These are phyloP conservation scores for Euzetes globulus DNA, from an alignment of 2,888 invertebrate species.

Conservation along the genomic window DNA sequence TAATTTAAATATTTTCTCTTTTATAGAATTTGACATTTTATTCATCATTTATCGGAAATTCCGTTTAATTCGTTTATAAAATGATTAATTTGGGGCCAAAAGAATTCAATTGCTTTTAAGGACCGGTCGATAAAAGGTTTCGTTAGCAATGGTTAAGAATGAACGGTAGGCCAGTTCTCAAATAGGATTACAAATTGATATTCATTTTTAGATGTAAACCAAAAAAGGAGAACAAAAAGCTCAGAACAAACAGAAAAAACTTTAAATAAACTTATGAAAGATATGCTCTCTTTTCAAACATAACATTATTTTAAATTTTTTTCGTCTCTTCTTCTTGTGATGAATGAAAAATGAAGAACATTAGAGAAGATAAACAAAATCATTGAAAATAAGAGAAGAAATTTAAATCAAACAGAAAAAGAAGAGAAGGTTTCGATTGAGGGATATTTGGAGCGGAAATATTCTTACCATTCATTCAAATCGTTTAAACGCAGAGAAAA, in stretches of 20 bases:
- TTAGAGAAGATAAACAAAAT: not conserved
- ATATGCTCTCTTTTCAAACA: not conserved
- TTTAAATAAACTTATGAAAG: not conserved
- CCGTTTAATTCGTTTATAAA: not conserved
- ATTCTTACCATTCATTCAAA: not conserved
- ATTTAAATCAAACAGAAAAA: not conserved
- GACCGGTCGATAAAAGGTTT: not conserved
- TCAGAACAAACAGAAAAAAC: not conserved
- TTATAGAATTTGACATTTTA: not conserved
- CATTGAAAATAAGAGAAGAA: not conserved
- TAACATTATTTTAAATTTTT: not conserved
- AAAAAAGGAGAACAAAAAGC: too few relatives aligned
- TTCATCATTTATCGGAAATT: not conserved
- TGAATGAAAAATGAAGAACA: constrained; percentile 1
- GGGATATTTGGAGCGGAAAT: too few relatives aligned
- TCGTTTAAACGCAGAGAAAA: not conserved
- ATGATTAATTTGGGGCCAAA: not conserved
- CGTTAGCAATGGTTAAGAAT: not conserved
- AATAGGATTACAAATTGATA: not conserved
- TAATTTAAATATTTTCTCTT: not conserved
- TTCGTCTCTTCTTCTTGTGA: not conserved
- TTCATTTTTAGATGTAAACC: not conserved
- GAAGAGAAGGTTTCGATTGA: not conserved
- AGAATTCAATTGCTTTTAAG: not conserved
- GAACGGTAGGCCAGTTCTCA: not conserved